Conservation (phyloP, 2,113 vertebrate genomes). For the Bungarus multicinctus region DNA sequence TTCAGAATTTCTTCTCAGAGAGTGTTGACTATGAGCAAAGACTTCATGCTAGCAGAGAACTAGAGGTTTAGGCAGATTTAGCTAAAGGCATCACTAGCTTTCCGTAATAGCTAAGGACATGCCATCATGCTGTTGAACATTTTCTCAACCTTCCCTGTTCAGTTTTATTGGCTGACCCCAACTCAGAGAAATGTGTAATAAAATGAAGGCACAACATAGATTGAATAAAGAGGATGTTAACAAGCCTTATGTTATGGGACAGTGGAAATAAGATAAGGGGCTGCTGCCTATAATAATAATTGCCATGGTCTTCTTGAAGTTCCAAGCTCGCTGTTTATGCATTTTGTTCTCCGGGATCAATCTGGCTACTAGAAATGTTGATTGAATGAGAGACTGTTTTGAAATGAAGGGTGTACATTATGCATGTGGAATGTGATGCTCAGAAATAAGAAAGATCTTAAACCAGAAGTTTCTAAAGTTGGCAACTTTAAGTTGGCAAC, state of each 20-base stretch:
- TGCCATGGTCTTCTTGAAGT: background rate
- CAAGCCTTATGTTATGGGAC: background rate
- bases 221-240: background rate
- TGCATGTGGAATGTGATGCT: conserved; percentile 5
- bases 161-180: background rate
- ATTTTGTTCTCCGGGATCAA: background rate
- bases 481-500: too few species aligned
- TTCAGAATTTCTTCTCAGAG: background rate
- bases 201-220: background rate
- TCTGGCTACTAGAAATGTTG: background rate
- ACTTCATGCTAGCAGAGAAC: background rate
- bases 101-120: background rate
- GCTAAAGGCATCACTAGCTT: background rate
- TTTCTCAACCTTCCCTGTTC: background rate
- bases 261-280: background rate
- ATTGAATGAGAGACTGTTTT: background rate
- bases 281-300: background rate
- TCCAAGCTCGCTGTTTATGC: background rate
- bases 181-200: background rate
- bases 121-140: background rate
- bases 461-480: too few species aligned
- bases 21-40: background rate
- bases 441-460: background rate
- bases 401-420: background rate
- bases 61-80: background rate